Conservation (phyloP, 2,113 vertebrate genomes). For the Gavialis gangeticus region DNA sequence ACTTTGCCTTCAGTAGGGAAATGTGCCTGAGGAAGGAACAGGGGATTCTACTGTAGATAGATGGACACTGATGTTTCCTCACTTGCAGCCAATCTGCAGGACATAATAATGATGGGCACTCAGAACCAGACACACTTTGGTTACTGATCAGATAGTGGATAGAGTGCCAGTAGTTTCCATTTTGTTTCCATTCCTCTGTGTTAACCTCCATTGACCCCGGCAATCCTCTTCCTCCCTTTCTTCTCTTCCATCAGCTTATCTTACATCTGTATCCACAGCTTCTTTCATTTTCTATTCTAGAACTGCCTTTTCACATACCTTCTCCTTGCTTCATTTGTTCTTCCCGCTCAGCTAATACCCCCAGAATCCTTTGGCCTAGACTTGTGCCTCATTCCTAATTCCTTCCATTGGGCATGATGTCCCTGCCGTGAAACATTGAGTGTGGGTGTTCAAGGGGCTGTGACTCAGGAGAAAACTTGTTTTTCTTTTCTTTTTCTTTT, state of each 20-base stretch:
- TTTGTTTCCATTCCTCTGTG: not conserved
- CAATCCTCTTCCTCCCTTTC: slow-evolving; percentile 23
- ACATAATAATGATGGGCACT: not conserved
- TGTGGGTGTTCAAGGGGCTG: not conserved
- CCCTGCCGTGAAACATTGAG: not conserved
- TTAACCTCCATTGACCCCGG: slow-evolving; percentile 38
- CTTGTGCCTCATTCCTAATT: not conserved
- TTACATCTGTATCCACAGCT: slow-evolving; percentile 7
- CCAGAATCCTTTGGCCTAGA: slow-evolving; percentile 15
- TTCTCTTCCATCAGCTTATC: slow-evolving; percentile 26
- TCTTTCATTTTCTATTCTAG: slow-evolving; percentile 49
- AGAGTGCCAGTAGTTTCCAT: slow-evolving; percentile 28
- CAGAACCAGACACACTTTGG: not conserved
- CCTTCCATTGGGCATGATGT: not conserved
- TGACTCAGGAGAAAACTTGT: slow-evolving; percentile 19
- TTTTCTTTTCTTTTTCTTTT: slow-evolving; percentile 4
- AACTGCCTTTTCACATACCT: not conserved
- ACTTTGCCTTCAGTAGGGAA: not conserved
- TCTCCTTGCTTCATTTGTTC: not conserved
- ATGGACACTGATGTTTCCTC: not conserved
- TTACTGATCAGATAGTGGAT: not conserved
- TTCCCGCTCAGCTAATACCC: not conserved
- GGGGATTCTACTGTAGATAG: not conserved
- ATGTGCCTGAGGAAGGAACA: not conserved
- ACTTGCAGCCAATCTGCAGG: not conserved